Evolutionary conservation across 92 coral and sea anemone genomes (phyloP).

Genomic region (Muricea muricata): DNA sequence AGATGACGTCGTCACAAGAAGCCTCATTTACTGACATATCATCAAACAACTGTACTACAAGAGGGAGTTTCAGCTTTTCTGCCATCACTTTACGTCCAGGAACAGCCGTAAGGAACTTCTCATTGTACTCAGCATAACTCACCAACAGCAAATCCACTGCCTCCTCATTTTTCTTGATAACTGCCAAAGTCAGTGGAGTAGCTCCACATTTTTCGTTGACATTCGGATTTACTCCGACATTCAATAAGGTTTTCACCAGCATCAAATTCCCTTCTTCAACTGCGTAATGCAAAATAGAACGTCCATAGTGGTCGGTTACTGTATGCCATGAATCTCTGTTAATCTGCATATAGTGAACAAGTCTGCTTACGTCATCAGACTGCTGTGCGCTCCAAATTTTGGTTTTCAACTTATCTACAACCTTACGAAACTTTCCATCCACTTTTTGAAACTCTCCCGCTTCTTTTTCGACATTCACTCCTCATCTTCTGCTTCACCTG

Average conservation of each 20-base stretch:
- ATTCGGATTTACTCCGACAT: constrained; percentile 58
- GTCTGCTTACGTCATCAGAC: constrained; percentile 39
- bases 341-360: constrained; percentile 24
- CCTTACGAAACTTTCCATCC: constrained; percentile 55
- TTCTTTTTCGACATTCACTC: not conserved
- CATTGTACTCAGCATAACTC: constrained; percentile 32
- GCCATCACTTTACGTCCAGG: constrained; percentile 60
- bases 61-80: constrained; percentile 37
- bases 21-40: not conserved
- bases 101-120: constrained; percentile 28
- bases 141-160: constrained; percentile 42
- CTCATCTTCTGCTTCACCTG: not conserved
- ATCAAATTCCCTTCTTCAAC: constrained; percentile 14
- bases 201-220: constrained; percentile 65
- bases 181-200: constrained; percentile 61
- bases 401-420: constrained; percentile 15
- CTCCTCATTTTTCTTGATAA: constrained; percentile 50
- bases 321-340: constrained; percentile 51
- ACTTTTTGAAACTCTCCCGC: not conserved
- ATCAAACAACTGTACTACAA: constrained; percentile 1
- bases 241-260: constrained; percentile 43
- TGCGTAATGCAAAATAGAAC: constrained; percentile 26
- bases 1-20: too few relatives aligned
- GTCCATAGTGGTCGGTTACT: constrained; percentile 34
- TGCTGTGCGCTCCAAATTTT: constrained; percentile 63